Percentiles rank a stretch among this genome's conserved stretches.
These are phyloP conservation scores for Periphyllus acericola DNA, from an alignment of 2,888 invertebrate genomes.

Conservation along the genomic window DNA sequence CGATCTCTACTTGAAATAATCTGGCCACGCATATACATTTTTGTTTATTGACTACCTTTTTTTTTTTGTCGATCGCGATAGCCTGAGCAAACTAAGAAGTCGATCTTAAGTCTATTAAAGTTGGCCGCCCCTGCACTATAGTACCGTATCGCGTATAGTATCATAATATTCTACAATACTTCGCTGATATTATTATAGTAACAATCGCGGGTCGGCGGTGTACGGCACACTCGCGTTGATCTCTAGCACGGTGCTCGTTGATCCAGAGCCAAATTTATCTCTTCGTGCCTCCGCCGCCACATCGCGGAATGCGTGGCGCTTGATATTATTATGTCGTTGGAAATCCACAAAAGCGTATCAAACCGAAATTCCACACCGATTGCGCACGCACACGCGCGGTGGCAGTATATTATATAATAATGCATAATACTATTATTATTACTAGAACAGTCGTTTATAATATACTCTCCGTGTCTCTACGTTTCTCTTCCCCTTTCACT, in stretches of 20 bases:
- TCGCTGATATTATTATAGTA: background rate
- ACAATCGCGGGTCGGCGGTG: background rate
- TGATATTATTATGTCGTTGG: slow-evolving; percentile 31
- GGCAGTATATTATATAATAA: background rate
- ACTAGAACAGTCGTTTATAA: background rate
- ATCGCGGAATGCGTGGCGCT: slow-evolving; percentile 28
- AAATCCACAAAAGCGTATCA: slow-evolving; percentile 50
- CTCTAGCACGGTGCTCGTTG: slow-evolving; percentile 40
- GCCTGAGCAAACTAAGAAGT: too few relatives aligned
- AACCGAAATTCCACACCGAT: slow-evolving; percentile 43
- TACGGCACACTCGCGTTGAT: background rate
- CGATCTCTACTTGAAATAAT: too few relatives aligned
- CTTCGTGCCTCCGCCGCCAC: slow-evolving; percentile 15
- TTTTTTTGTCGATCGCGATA: too few relatives aligned
- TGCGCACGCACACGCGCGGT: background rate
- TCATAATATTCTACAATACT: too few relatives aligned
- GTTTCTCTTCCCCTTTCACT: background rate
- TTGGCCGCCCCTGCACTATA: too few relatives aligned
- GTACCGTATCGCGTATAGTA: too few relatives aligned
- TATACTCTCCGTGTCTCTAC: background rate
- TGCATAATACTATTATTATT: background rate
- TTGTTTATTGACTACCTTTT: too few relatives aligned
- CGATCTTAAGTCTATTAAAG: too few relatives aligned
- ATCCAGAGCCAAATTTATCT: slow-evolving; percentile 59
- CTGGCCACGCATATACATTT: too few relatives aligned